These are phyloP conservation scores for Lynx canadensis DNA, from an alignment of 2,113 vertebrate genomes.

Conservation along the genomic window DNA sequence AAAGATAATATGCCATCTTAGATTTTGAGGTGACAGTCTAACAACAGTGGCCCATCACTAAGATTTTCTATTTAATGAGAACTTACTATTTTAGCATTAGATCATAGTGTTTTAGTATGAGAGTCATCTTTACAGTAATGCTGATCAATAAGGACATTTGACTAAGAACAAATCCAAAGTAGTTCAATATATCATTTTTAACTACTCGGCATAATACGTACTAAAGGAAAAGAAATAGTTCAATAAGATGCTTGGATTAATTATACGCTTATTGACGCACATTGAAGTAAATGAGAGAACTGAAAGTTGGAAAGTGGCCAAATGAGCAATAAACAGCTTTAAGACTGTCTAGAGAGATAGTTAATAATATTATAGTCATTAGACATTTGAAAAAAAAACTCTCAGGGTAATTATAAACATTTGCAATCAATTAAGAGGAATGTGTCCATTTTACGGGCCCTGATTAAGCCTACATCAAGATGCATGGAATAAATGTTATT, in stretches of 20 bases:
- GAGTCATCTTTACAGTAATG: neutral
- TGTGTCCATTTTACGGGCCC: slow-evolving; percentile 79
- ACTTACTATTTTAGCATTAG: neutral
- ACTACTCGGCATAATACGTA: slow-evolving; percentile 65
- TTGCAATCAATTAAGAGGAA: slow-evolving; percentile 83
- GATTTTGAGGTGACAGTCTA: neutral
- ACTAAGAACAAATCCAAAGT: slow-evolving; percentile 9
- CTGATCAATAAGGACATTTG: slow-evolving; percentile 12
- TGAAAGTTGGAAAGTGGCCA: slow-evolving; percentile 83
- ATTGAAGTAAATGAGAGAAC: slow-evolving; percentile 75
- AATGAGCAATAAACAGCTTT: slow-evolving; percentile 84
- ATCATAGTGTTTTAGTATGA: neutral
- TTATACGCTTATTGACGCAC: slow-evolving; percentile 80
- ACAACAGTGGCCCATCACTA: neutral
- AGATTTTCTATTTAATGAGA: neutral
- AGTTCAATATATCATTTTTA: slow-evolving; percentile 57
- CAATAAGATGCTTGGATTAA: slow-evolving; percentile 82
- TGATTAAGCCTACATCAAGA: slow-evolving; percentile 80
- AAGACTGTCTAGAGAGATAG: slow-evolving; percentile 81
- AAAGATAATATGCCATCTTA: neutral
- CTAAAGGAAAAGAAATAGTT: slow-evolving; percentile 74
- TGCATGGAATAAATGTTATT: slow-evolving; percentile 10
- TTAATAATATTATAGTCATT: slow-evolving; percentile 83
- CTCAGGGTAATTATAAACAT: slow-evolving; percentile 83
- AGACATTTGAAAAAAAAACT: slow-evolving; percentile 81